phyloP scores from a whole-genome alignment of 37 sponge, comb jelly and placozoan genomes.

The Corticium candelabrum region DNA sequence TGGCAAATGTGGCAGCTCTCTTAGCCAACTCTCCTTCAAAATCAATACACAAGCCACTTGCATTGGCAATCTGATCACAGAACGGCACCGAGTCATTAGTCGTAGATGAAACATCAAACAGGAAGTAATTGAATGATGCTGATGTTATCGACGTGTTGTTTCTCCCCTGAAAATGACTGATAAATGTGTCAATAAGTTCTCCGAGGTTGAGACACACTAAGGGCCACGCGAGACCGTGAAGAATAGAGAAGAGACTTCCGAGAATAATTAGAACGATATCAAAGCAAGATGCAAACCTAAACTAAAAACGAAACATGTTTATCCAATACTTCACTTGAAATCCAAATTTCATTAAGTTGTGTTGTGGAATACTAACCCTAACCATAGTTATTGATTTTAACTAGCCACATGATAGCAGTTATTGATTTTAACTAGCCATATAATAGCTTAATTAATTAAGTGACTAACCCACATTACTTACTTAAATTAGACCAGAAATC shows the following conservation, averaged over 20 bases:
- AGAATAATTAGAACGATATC: background rate
- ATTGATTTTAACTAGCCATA: too few species aligned
- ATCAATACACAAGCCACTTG: background rate
- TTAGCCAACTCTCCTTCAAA: background rate
- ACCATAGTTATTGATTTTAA: too few species aligned
- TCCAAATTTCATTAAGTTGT: background rate
- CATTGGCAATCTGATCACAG: too few species aligned
- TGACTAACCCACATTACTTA: too few species aligned
- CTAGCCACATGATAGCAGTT: too few species aligned
- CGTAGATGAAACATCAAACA: background rate
- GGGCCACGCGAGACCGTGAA: slow-evolving; percentile 1
- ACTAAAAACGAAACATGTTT: background rate
- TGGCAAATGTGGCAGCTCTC: background rate
- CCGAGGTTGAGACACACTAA: background rate
- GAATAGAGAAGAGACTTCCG: background rate
- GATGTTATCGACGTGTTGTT: background rate
- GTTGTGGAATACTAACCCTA: too few species aligned
- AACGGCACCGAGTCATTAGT: background rate
- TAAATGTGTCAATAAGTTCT: background rate
- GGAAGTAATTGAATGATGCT: background rate
- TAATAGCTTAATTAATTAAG: too few species aligned
- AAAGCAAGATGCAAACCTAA: background rate
- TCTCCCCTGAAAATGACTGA: background rate
- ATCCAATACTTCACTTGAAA: background rate
- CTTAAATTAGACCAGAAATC: too few species aligned